A percentile compares a stretch with the other conserved stretches of the same genome.
phyloP scores from a whole-genome alignment of 2,888 invertebrate genomes.

The Hipparchia semele region DNA sequence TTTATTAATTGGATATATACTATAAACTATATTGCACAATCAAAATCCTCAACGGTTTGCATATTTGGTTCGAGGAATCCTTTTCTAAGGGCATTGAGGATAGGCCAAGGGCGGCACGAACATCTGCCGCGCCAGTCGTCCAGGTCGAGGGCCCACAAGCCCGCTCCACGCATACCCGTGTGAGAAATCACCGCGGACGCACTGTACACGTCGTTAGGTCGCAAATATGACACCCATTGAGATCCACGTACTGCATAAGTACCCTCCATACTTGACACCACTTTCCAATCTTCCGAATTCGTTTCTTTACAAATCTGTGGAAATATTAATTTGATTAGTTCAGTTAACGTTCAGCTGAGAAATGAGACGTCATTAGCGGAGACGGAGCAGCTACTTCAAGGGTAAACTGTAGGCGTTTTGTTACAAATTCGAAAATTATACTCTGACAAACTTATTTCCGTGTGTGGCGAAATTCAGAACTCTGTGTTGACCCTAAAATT shows the following conservation, averaged over 20 bases:
- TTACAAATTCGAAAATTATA: too few species aligned
- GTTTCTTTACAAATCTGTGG: constrained; percentile 83
- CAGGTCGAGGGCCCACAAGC: constrained; percentile 90
- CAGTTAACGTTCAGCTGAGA: too few species aligned
- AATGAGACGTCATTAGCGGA: too few species aligned
- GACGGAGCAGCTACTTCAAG: too few species aligned
- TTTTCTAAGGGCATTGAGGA: constrained; percentile 84
- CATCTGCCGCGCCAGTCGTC: constrained; percentile 89
- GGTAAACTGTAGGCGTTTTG: too few species aligned
- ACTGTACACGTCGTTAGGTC: constrained; percentile 84
- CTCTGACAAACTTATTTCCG: too few species aligned
- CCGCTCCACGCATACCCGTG: constrained; percentile 86
- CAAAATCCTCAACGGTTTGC: constrained; percentile 44
- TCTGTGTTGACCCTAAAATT: too few species aligned
- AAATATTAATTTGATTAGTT: not conserved
- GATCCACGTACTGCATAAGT: constrained; percentile 88
- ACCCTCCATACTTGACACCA: constrained; percentile 84
- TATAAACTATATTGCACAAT: constrained; percentile 20
- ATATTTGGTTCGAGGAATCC: constrained; percentile 64
- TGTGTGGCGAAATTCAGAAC: too few species aligned
- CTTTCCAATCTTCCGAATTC: constrained; percentile 83
- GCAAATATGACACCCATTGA: constrained; percentile 92
- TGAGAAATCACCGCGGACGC: constrained; percentile 84
- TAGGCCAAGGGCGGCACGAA: constrained; percentile 86
- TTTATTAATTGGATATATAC: not conserved